phyloP scores from a whole-genome alignment of 2,888 invertebrate genomes.

The Oligia strigilis region DNA sequence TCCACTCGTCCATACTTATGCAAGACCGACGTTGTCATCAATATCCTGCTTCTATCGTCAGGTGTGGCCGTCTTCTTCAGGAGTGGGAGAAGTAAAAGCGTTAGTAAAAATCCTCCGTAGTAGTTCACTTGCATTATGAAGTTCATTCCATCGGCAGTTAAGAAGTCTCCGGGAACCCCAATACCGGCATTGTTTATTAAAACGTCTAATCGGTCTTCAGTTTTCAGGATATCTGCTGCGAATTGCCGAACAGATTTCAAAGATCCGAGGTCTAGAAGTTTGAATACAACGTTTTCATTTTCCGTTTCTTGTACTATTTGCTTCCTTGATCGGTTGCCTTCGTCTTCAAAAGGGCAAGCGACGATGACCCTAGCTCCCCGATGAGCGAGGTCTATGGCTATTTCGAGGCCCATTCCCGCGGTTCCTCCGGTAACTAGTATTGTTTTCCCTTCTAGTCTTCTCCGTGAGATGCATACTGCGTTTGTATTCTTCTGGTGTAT shows the following conservation, averaged over 20 bases:
- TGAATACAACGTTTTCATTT: conserved; percentile 92
- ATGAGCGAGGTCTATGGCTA: conserved; percentile 78
- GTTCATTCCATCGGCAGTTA: conserved; percentile 95
- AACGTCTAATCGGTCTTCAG: conserved; percentile 93
- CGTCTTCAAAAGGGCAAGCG: conserved; percentile 78
- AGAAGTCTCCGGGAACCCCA: conserved; percentile 79
- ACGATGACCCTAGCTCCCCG: conserved; percentile 80
- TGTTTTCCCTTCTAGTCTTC: conserved; percentile 64
- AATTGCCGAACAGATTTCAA: conserved; percentile 94
- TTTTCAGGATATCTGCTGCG: conserved; percentile 93
- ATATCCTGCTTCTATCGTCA: conserved; percentile 92
- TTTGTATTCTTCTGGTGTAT: conserved; percentile 70
- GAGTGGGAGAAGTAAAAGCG: conserved; percentile 95
- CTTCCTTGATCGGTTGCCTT: conserved; percentile 83
- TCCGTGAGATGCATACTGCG: conserved; percentile 62
- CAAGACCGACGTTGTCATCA: conserved; percentile 93
- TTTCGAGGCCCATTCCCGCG: conserved; percentile 79
- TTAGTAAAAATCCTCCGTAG: conserved; percentile 97
- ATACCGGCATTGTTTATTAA: conserved; percentile 97
- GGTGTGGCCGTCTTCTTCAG: conserved; percentile 89
- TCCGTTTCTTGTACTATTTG: conserved; percentile 91
- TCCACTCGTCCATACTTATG: conserved; percentile 92
- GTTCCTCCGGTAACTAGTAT: conserved; percentile 80
- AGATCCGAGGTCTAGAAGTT: conserved; percentile 93
- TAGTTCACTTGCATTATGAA: conserved; percentile 97